Percentiles rank a stretch among this genome's conserved stretches.
Conservation (phyloP, 2,113 vertebrate genomes). For the Calyptomena viridis region DNA sequence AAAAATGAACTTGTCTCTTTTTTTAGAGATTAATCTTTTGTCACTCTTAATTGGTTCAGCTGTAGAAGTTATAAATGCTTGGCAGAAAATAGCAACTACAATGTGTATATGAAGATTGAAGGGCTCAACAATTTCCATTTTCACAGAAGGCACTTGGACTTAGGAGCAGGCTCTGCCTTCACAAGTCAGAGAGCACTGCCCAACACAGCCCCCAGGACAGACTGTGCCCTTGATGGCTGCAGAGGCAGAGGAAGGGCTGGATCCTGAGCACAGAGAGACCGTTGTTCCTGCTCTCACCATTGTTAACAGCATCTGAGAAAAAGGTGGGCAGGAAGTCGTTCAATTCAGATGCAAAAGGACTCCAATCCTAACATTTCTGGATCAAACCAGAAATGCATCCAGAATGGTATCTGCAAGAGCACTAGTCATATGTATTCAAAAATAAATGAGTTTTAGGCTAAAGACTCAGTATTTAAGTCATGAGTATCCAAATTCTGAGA, state of each 20-base stretch:
- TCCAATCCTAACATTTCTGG: background rate
- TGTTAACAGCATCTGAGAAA: background rate
- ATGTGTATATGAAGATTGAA: background rate
- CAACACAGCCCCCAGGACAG: background rate
- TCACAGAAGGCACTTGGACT: background rate
- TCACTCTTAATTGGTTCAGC: background rate
- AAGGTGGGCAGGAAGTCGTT: conserved; percentile 25
- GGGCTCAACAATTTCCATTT: background rate
- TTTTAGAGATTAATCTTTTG: background rate
- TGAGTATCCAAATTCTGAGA: background rate
- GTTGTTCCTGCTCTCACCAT: background rate
- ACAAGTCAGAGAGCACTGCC: background rate
- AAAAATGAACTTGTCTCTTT: background rate
- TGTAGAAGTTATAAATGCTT: background rate
- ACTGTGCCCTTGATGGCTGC: background rate
- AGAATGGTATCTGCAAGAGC: background rate
- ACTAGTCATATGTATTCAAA: background rate
- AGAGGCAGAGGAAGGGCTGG: background rate
- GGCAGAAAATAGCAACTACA: background rate
- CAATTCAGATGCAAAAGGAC: background rate
- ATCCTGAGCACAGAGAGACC: background rate
- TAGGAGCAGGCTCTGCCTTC: background rate
- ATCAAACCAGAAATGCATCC: background rate
- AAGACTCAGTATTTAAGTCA: background rate
- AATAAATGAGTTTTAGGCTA: background rate